Base-by-base conservation (phyloP, 2,888 invertebrate species). In the Troides aeacus region DNA sequence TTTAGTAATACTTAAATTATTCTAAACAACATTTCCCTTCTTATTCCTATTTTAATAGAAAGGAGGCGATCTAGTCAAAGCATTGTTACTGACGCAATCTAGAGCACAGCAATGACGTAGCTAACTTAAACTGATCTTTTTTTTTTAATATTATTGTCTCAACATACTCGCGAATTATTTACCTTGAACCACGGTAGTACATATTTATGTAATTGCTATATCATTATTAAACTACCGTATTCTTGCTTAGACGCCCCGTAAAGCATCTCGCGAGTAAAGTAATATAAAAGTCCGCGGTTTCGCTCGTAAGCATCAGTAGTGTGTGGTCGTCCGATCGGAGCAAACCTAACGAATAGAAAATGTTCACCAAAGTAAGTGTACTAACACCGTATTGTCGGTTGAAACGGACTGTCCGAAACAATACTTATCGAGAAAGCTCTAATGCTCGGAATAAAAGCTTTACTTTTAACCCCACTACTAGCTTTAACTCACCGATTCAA, bases 281-380 rank as follows among this genome's bases (percentile, higher is more conserved):
- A 85, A 91, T 92, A 92, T 92, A 92, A 88, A 92, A 92, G 92
- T 86, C 84, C 83, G 80, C 79, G 83, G 78, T 77, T 80, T 76
- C 81, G 77, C 78, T 82, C 78, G 78, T 85, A 84, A 79, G 79
- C 85, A 92, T 87, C 91, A 92, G 92, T 92, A 85, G 92, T 89
- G 92, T 91, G 90, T 89, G 86, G 87, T 89, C 87, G 88, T 84
- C 89, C 89, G 84, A 81, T 87, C 90, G 86, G 86, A 86, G 87
- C 86, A 86, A 90, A 91, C 87, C 90, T 87, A 84, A 88, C 87
- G 85, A 90, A 85, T 87, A 79, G 85, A 90, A 85, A 89, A 92
- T 92, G 92, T 89, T 92, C 81, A 87, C 92, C 77, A 92, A 89
- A 92, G 92, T 92, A 91, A 92, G 92, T 92, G 86, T n/a, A 71